Percentiles rank a stretch among this genome's conserved stretches.
Evolutionary conservation across 2,797 vertebrate species (phyloP).

Genomic region (Chelon labrosus): DNA sequence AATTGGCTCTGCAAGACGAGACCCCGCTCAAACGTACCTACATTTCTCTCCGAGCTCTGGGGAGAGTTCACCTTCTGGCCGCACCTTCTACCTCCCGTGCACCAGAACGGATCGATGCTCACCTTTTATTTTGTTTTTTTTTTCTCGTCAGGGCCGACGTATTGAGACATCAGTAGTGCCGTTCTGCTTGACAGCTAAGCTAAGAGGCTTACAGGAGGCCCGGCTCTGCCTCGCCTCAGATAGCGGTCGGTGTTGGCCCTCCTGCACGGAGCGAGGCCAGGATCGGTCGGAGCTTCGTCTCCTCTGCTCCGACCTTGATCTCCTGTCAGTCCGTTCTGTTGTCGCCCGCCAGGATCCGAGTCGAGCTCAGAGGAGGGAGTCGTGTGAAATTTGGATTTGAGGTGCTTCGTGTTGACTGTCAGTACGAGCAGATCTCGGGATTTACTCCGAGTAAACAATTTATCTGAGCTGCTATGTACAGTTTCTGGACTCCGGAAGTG

Average conservation of each 20-base stretch:
- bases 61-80: constrained; percentile 6
- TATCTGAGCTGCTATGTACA: background rate
- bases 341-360: background rate
- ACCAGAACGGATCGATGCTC: constrained; percentile 42
- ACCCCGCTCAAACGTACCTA: constrained; percentile 12
- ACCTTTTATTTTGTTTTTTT: constrained; percentile 26
- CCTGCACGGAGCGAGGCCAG: background rate
- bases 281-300: constrained; percentile 20
- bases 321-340: constrained; percentile 41
- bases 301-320: constrained; percentile 42
- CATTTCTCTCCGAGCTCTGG: background rate
- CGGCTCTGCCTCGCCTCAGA: constrained; percentile 27
- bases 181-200: constrained; percentile 49
- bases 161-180: constrained; percentile 58
- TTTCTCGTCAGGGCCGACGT: background rate
- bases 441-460: background rate
- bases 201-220: constrained; percentile 62
- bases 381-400: background rate
- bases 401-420: background rate
- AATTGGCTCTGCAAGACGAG: constrained; percentile 27
- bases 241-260: background rate
- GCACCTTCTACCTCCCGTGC: constrained; percentile 12
- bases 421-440: background rate
- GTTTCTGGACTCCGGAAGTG: background rate
- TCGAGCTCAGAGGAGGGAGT: background rate